phyloP scores from a whole-genome alignment of 2,888 invertebrate species.

The Sclerodermus sp. region DNA sequence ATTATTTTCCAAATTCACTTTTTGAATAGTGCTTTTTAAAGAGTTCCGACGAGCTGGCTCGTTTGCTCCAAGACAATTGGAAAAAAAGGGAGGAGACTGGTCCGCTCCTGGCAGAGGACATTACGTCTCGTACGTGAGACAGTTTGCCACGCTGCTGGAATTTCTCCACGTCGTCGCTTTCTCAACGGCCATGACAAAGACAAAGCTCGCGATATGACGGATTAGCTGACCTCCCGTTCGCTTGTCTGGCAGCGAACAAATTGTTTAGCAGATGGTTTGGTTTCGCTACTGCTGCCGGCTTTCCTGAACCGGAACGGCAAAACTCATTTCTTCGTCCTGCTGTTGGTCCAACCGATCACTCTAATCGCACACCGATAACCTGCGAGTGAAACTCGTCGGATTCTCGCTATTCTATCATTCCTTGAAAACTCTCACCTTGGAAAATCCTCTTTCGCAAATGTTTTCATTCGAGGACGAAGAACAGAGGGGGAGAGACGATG shows the following conservation, averaged over 20 bases:
- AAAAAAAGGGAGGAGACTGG: background rate
- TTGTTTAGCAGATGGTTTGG: constrained; percentile 25
- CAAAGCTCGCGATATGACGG: constrained; percentile 31
- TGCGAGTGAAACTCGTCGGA: too few relatives aligned
- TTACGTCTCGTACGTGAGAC: constrained; percentile 20
- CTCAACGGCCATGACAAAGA: constrained; percentile 23
- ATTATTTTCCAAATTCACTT: too few relatives aligned
- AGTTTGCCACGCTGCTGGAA: constrained; percentile 11
- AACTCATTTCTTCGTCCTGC: too few relatives aligned
- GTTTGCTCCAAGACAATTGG: too few relatives aligned
- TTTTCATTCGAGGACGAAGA: background rate
- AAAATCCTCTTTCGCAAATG: too few relatives aligned
- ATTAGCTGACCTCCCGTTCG: constrained; percentile 15
- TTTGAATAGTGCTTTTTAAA: too few relatives aligned
- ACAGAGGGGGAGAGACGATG: background rate
- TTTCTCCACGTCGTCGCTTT: background rate
- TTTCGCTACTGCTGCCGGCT: constrained; percentile 16
- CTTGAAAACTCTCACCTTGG: too few relatives aligned
- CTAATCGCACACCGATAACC: too few relatives aligned
- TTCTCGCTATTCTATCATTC: too few relatives aligned
- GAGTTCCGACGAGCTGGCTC: too few relatives aligned
- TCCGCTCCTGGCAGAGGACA: background rate
- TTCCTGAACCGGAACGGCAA: too few relatives aligned
- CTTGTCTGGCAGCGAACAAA: constrained; percentile 32
- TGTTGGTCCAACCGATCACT: too few relatives aligned